A percentile compares a stretch with the other conserved stretches of the same genome.
Conservation (phyloP, 2,888 invertebrate genomes). For the Smittia aterrima region DNA sequence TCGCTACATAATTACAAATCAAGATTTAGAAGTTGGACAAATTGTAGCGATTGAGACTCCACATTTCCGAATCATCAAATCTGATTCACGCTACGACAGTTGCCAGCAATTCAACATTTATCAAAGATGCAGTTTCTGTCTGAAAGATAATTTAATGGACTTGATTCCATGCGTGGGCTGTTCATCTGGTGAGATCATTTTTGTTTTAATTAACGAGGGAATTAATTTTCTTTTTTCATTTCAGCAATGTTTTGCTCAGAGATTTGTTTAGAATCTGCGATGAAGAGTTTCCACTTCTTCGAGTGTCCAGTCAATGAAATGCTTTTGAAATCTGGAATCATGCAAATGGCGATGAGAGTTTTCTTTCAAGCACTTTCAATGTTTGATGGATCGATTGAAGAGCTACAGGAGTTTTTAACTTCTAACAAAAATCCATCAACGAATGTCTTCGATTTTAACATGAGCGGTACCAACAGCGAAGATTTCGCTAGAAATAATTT, state of each 20-base stretch:
- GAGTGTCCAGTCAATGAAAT: conserved; percentile 72
- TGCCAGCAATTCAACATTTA: conserved; percentile 52
- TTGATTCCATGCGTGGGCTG: conserved; percentile 43
- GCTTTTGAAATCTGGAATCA: conserved; percentile 56
- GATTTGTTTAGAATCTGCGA: conserved; percentile 57
- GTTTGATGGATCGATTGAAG: conserved; percentile 47
- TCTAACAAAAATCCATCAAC: neutral
- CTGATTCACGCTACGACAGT: conserved; percentile 69
- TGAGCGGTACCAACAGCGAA: neutral
- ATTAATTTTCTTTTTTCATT: conserved; percentile 49
- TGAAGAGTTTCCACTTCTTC: conserved; percentile 67
- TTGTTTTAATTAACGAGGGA: neutral
- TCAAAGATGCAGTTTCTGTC: conserved; percentile 52
- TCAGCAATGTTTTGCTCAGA: conserved; percentile 52
- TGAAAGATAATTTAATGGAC: conserved; percentile 50
- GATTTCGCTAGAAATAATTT: neutral
- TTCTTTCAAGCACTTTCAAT: conserved; percentile 56
- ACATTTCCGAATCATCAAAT: conserved; percentile 74
- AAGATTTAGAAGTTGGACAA: conserved; percentile 60
- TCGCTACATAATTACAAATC: conserved; percentile 67
- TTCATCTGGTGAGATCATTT: conserved; percentile 21
- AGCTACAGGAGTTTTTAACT: neutral
- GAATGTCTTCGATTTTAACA: conserved; percentile 9
- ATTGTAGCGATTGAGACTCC: conserved; percentile 27
- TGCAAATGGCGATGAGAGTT: conserved; percentile 33